Conservation (phyloP, 2,797 vertebrate species). For the Phrynocephalus forsythii region DNA sequence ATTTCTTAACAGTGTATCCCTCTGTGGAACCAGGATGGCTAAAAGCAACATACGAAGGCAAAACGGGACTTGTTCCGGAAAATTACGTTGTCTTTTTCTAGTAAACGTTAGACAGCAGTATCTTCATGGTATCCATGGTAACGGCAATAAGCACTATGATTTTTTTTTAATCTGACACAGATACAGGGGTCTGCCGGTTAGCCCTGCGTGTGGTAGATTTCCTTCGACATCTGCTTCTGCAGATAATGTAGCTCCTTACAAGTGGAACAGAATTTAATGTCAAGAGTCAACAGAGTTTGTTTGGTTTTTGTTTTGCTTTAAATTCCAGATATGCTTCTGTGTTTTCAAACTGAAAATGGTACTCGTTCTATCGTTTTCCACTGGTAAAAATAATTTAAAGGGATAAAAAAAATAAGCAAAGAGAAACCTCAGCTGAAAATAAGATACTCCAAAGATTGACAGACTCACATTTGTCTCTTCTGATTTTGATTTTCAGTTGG, state of each 20-base stretch:
- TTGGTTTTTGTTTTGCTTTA: constrained; percentile 16
- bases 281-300: constrained; percentile 63
- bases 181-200: constrained; percentile 73
- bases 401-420: not conserved
- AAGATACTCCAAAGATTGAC: constrained; percentile 7
- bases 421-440: constrained; percentile 43
- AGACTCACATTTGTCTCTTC: constrained; percentile 36
- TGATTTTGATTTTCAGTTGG: constrained; percentile 57
- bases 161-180: constrained; percentile 81
- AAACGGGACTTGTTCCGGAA: constrained; percentile 93
- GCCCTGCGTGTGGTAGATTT: constrained; percentile 68
- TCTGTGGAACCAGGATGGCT: constrained; percentile 97
- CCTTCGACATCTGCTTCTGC: constrained; percentile 69
- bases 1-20: constrained; percentile 84
- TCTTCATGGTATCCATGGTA: constrained; percentile 96
- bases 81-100: constrained; percentile 95
- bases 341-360: constrained; percentile 59
- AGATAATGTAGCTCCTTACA: constrained; percentile 65
- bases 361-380: constrained; percentile 67
- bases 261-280: constrained; percentile 66
- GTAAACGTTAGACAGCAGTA: constrained; percentile 76
- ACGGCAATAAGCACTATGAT: constrained; percentile 79
- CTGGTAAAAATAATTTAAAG: constrained; percentile 50
- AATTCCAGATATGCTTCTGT: not conserved
- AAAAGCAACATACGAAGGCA: constrained; percentile 93